These are phyloP conservation scores for Listronotus oregonensis DNA, from an alignment of 1,140 invertebrate species.

Conservation along the genomic window DNA sequence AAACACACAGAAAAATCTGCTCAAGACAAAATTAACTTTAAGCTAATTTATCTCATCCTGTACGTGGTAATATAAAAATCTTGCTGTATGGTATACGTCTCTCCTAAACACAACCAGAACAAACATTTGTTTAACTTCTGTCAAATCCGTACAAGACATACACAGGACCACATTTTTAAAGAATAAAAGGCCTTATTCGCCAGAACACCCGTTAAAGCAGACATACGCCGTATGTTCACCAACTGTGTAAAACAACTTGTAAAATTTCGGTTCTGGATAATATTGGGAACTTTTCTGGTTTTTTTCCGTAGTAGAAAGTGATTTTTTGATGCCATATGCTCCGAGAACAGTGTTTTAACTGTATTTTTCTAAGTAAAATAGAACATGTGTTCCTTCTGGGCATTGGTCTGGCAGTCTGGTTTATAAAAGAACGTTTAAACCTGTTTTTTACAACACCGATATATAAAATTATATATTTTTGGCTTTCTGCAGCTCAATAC, in stretches of 20 bases:
- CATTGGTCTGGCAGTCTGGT: too few species aligned
- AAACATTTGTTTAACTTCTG: slow-evolving; percentile 25
- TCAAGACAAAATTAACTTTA: too few species aligned
- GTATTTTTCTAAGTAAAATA: background rate
- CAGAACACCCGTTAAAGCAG: slow-evolving; percentile 14
- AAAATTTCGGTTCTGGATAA: slow-evolving; percentile 21
- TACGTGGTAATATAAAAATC: too few species aligned
- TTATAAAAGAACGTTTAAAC: too few species aligned
- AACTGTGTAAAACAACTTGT: slow-evolving; percentile 21
- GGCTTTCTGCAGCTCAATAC: too few species aligned
- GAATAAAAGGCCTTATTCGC: slow-evolving; percentile 21
- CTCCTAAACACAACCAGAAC: too few species aligned
- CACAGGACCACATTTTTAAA: slow-evolving; percentile 14
- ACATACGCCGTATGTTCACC: slow-evolving; percentile 16
- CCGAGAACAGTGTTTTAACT: slow-evolving; percentile 8
- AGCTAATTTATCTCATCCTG: too few species aligned
- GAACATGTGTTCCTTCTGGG: too few species aligned
- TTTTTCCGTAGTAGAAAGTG: background rate
- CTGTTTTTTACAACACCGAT: too few species aligned
- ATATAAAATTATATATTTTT: too few species aligned
- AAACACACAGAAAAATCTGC: too few species aligned
- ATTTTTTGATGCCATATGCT: slow-evolving; percentile 14
- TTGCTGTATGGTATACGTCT: too few species aligned
- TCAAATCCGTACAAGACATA: slow-evolving; percentile 3
- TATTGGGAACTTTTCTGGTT: slow-evolving; percentile 21